Base-by-base conservation (phyloP, 35 echinoderm and acorn worm genomes). In the Holothuria glaberrima region DNA sequence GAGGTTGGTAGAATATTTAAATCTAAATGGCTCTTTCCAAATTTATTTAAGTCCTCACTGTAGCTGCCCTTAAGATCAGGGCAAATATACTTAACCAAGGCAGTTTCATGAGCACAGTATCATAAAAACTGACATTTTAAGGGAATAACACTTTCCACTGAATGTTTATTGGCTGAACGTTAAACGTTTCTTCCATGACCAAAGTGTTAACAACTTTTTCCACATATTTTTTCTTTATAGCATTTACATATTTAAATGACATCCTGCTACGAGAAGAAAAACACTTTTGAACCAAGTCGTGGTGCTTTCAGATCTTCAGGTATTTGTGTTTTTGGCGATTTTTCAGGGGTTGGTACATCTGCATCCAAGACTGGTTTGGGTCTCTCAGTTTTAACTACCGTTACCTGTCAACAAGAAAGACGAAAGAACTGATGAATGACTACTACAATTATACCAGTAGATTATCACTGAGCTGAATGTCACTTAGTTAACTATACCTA, bases 261-360 rank as follows among this genome's bases (percentile, higher is more conserved):
- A 36, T n/a, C n/a, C n/a, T n/a, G n/a, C 48, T 69, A 86, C 20
- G 29, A 58, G 48, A 86, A 69, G 83, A 86, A 86, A 38, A 38
- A 32, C 19, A 41, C 59, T 35, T 61, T 83, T 30, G 79, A 83
- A 30, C 63, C 63, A 41, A 69, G 36, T 35, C 48, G 66, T 26
- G 83, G 31, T 52, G 79, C 79, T 83, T 59, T 83, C 16, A 86
- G 83, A 57, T 86, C 83, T 35, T 86, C 67, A 41, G 83, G 83
- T 68, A 86, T 68, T 31, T 67, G 5, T 86, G 83, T 0, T 46
- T 36, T 69, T 6, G 36, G 36, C 26, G 83, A 36, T 9, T 21
- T 58, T 22, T 20, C 21, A n/a, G 83, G 83, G 31, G 61, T 86
- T 6, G 83, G 63, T 64, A 86, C 59, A 41, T 67, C 63, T 25